Evolutionary conservation across 2,113 vertebrate species (phyloP).

Genomic region (Microcebus jonahi): DNA sequence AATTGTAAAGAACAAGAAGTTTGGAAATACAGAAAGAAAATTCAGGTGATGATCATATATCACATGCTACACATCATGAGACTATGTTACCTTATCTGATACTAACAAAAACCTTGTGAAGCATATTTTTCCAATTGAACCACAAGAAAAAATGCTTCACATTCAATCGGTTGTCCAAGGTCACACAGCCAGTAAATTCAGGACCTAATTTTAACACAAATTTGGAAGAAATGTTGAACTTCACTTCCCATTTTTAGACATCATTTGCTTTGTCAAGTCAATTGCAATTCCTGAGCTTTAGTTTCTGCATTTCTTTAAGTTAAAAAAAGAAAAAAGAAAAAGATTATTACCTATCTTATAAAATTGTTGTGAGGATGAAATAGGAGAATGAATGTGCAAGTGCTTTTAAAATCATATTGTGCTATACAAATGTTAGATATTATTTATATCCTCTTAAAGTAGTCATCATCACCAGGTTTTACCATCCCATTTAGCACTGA

Average conservation of each 20-base stretch:
- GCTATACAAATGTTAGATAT: constrained; percentile 44
- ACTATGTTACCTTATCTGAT: neutral
- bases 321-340: neutral
- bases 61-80: neutral
- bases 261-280: constrained; percentile 35
- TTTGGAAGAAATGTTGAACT: neutral
- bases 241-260: neutral
- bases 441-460: constrained; percentile 74
- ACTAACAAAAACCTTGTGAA: neutral
- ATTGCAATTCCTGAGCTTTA: neutral
- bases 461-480: constrained; percentile 64
- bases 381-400: constrained; percentile 45
- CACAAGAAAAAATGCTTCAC: neutral
- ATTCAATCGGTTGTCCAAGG: neutral
- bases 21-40: neutral
- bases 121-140: neutral
- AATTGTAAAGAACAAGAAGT: neutral
- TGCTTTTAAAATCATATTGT: constrained; percentile 59
- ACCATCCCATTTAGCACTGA: constrained; percentile 61
- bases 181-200: neutral
- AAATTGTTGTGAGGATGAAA: constrained; percentile 38
- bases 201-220: neutral
- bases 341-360: neutral
- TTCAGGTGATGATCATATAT: neutral
- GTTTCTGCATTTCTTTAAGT: neutral